phyloP scores from a whole-genome alignment of 92 coral and sea anemone genomes.

The Pocillopora meandrina region DNA sequence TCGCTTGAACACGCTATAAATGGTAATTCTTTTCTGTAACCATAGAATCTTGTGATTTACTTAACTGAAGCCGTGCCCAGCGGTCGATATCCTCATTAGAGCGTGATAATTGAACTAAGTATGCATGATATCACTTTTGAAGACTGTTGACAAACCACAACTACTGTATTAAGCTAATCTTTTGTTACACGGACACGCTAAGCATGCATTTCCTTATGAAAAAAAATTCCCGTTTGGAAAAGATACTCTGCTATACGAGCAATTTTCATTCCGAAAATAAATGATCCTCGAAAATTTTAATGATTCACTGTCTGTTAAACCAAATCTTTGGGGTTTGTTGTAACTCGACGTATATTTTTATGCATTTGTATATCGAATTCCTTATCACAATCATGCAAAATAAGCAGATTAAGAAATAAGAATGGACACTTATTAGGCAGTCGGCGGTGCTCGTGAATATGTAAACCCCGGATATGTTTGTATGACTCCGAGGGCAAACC shows the following conservation, averaged over 20 bases:
- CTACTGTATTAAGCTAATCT: no score
- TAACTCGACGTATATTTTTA: no score
- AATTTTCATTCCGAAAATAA: neutral
- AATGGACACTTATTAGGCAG: constrained; percentile 16
- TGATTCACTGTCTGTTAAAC: neutral
- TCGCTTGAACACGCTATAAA: constrained; percentile 4
- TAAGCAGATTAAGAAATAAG: constrained; percentile 4
- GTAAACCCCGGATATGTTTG: neutral
- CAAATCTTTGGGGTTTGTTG: neutral
- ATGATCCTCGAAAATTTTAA: neutral
- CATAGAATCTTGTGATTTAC: constrained; percentile 15
- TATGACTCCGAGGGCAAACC: neutral
- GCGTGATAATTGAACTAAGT: neutral
- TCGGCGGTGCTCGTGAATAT: neutral
- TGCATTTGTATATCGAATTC: no score
- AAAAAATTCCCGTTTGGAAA: neutral
- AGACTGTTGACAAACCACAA: neutral
- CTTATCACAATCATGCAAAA: neutral
- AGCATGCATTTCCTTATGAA: constrained; percentile 9
- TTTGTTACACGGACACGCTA: neutral
- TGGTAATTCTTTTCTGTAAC: neutral
- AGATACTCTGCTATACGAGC: neutral
- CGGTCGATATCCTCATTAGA: no score
- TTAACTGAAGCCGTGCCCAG: no score
- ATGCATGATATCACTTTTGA: neutral